Evolutionary conservation across 2,113 vertebrate species (phyloP).

Genomic region (Calidris pugnax): DNA sequence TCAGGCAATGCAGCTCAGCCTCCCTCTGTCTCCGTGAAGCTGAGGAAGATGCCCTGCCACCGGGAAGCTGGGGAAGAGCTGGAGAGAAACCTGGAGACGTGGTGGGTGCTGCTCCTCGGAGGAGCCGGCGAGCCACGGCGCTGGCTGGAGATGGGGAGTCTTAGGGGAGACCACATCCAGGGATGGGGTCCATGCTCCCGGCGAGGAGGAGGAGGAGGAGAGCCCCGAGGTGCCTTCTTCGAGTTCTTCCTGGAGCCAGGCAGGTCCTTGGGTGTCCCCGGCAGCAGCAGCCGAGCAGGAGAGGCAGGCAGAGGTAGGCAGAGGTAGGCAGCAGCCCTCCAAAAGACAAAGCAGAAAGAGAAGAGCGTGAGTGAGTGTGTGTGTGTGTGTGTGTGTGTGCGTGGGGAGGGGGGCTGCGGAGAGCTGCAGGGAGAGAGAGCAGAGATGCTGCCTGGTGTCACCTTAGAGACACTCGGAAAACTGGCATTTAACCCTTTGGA

Average conservation of each 20-base stretch:
- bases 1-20: background rate
- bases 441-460: slow-evolving; percentile 48
- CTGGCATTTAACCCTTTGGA: slow-evolving; percentile 52
- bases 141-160: background rate
- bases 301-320: background rate
- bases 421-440: background rate
- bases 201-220: background rate
- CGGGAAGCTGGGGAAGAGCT: background rate
- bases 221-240: background rate
- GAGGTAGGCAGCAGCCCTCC: background rate
- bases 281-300: background rate
- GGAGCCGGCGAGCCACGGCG: background rate
- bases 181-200: background rate
- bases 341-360: slow-evolving; percentile 20
- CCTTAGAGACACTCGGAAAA: slow-evolving; percentile 65
- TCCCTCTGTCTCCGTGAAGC: background rate
- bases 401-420: slow-evolving; percentile 28
- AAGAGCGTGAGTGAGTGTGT: background rate
- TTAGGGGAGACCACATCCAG: background rate
- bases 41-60: background rate
- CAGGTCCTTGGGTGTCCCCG: background rate
- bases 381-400: too few species aligned
- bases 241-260: background rate
- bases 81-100: background rate
- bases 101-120: background rate